Evolutionary conservation across 1,140 invertebrate genomes (phyloP).

Genomic region (Formica exsecta): DNA sequence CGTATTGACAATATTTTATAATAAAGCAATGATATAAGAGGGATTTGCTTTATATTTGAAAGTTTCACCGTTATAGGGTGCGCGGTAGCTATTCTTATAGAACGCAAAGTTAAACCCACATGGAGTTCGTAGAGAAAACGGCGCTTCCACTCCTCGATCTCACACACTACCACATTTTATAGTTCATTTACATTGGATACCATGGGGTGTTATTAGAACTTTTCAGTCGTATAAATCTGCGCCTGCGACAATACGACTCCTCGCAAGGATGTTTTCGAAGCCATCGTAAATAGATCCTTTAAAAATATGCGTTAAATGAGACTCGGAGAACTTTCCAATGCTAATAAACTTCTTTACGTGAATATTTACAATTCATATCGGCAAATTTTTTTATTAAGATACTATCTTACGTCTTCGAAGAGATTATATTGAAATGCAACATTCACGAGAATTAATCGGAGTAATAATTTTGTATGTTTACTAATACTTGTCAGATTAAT

Average conservation of each 20-base stretch:
- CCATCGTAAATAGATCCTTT: slow-evolving; percentile 10
- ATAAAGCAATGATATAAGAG: slow-evolving; percentile 65
- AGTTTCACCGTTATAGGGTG: slow-evolving; percentile 42
- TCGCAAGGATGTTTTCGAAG: neutral
- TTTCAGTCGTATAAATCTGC: slow-evolving; percentile 63
- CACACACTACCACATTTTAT: slow-evolving; percentile 42
- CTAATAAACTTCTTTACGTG: slow-evolving; percentile 7
- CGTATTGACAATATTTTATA: slow-evolving; percentile 72
- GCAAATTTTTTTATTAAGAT: neutral
- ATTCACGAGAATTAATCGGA: too few relatives aligned
- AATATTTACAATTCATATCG: neutral
- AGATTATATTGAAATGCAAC: too few relatives aligned
- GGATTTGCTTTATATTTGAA: slow-evolving; percentile 68
- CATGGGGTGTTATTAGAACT: slow-evolving; percentile 63
- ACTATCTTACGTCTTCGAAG: too few relatives aligned
- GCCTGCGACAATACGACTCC: slow-evolving; percentile 18
- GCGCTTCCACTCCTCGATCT: slow-evolving; percentile 18
- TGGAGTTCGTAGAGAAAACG: slow-evolving; percentile 50
- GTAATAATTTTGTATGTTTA: too few relatives aligned
- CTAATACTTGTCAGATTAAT: neutral
- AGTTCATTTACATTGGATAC: slow-evolving; percentile 64
- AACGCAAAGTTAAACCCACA: slow-evolving; percentile 65
- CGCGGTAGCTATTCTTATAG: slow-evolving; percentile 58
- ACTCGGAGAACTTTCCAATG: neutral
- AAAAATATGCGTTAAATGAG: neutral